These are phyloP conservation scores for Salvator merianae DNA, from an alignment of 2,113 vertebrate species.

Conservation along the genomic window DNA sequence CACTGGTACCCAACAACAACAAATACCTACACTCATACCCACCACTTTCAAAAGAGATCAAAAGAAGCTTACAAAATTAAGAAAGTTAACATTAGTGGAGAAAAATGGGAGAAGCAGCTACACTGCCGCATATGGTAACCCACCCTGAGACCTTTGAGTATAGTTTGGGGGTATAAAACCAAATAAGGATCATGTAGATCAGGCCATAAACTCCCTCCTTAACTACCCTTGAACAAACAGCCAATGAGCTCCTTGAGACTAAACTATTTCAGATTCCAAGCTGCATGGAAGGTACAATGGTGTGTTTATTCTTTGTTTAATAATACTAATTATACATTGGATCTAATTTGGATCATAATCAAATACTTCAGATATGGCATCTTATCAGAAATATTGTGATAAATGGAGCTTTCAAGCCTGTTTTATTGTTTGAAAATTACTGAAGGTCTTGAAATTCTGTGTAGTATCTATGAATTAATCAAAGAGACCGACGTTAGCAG, in stretches of 20 bases:
- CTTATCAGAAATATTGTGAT: not conserved
- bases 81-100: not conserved
- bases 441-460: conserved; percentile 23
- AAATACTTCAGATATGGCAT: conserved; percentile 4
- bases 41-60: not conserved
- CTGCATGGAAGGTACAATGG: not conserved
- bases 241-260: conserved; percentile 19
- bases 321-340: conserved; percentile 27
- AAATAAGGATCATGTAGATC: not conserved
- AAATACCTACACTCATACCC: no score
- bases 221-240: conserved; percentile 36
- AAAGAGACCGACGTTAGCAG: conserved; percentile 21
- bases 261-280: conserved; percentile 20
- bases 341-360: not conserved
- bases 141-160: no score
- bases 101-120: not conserved
- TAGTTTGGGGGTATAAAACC: no score
- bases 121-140: not conserved
- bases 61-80: not conserved
- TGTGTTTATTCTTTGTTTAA: conserved; percentile 20
- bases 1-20: no score
- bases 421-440: not conserved
- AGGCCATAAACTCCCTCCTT: not conserved
- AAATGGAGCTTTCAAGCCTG: conserved; percentile 6
- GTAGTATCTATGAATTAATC: conserved; percentile 33